phyloP scores from a whole-genome alignment of 2,888 invertebrate species.

The Cheilosia variabilis region DNA sequence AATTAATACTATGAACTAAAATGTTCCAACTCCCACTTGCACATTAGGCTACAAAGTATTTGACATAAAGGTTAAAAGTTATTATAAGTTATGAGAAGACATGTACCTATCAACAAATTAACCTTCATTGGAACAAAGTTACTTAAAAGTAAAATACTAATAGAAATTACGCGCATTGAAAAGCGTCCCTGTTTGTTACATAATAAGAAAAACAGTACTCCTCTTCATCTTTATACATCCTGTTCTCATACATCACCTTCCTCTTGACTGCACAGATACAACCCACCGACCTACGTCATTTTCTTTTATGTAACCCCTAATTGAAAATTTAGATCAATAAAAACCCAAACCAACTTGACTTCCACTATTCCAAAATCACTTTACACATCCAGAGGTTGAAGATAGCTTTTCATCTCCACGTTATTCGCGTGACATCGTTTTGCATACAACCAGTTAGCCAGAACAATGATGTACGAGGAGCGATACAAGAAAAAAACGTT shows the following conservation, averaged over 20 bases:
- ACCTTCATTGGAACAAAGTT: too few relatives aligned
- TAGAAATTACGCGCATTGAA: too few relatives aligned
- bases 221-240: too few relatives aligned
- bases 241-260: not conserved
- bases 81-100: too few relatives aligned
- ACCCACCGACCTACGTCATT: not conserved
- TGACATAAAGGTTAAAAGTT: too few relatives aligned
- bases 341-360: not conserved
- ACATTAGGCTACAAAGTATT: too few relatives aligned
- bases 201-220: too few relatives aligned
- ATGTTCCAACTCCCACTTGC: too few relatives aligned
- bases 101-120: too few relatives aligned
- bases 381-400: not conserved
- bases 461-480: not conserved
- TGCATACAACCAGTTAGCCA: not conserved
- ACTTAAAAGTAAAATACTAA: too few relatives aligned
- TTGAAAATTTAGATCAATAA: not conserved
- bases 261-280: not conserved
- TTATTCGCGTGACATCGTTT: conserved; percentile 11
- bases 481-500: conserved; percentile 17
- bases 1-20: too few relatives aligned
- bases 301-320: not conserved
- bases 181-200: too few relatives aligned
- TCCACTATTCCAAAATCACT: not conserved
- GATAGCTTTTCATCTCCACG: not conserved